phyloP scores from a whole-genome alignment of 2,888 invertebrate genomes.

The Callinectes sapidus region DNA sequence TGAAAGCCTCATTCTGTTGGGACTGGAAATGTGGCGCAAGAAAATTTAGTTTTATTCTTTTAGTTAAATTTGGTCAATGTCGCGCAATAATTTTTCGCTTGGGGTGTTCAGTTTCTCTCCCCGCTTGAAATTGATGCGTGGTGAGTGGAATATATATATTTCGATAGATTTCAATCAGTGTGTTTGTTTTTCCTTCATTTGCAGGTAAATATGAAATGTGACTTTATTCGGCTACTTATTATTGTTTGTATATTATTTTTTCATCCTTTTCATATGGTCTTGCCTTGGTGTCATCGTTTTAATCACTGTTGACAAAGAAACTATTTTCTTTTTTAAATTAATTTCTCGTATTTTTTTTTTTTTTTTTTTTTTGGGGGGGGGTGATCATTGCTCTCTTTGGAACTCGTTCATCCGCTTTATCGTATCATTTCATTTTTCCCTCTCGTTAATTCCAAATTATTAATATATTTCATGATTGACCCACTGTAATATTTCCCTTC shows the following conservation, averaged over 20 bases:
- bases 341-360: not conserved
- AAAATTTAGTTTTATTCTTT: not conserved
- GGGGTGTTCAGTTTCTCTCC: not conserved
- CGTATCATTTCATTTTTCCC: not conserved
- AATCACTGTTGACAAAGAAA: no score
- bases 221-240: not conserved
- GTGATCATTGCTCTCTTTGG: not conserved
- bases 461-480: not conserved
- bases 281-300: not conserved
- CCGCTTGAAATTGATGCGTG: not conserved
- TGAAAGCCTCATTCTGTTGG: not conserved
- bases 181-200: not conserved
- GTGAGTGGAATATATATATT: not conserved
- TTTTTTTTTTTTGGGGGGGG: no score
- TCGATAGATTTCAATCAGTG: not conserved
- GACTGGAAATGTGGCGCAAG: not conserved
- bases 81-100: not conserved
- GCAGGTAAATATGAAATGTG: not conserved
- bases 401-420: not conserved
- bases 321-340: no score
- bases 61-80: not conserved
- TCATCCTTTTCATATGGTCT: not conserved
- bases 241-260: not conserved
- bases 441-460: no score
- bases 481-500: no score